Evolutionary conservation across 2,797 vertebrate genomes (phyloP).

Genomic region (Prionace glauca): DNA sequence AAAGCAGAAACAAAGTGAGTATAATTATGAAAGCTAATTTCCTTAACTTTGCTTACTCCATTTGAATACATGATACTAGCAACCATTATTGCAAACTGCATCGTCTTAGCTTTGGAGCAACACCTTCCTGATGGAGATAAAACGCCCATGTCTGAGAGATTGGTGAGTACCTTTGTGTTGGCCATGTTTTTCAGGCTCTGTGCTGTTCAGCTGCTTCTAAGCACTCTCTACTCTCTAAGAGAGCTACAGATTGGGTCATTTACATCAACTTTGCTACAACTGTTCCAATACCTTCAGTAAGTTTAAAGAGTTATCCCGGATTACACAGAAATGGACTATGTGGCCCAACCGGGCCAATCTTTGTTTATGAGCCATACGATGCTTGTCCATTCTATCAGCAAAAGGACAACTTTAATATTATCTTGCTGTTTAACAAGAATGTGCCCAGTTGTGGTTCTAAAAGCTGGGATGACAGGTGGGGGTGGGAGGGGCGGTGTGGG

Average conservation of each 20-base stretch:
- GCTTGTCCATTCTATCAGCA: background rate
- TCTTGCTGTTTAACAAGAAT: background rate
- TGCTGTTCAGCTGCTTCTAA: background rate
- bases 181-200: background rate
- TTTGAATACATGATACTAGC: constrained; percentile 98
- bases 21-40: background rate
- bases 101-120: constrained; percentile 91
- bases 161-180: constrained; percentile 69
- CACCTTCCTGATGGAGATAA: constrained; percentile 91
- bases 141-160: constrained; percentile 88
- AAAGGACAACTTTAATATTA: background rate
- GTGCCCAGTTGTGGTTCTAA: background rate
- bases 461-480: background rate
- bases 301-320: background rate
- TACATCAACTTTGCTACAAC: background rate
- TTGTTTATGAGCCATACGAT: background rate
- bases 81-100: constrained; percentile 97
- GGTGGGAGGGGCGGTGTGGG: no score
- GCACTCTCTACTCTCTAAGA: background rate
- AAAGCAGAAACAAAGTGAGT: background rate
- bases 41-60: constrained; percentile 69
- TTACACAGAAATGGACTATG: background rate
- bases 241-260: background rate
- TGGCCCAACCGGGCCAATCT: background rate
- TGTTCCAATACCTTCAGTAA: background rate